A percentile compares a stretch with the other conserved stretches of the same genome.
Conservation (phyloP, 1,140 invertebrate species). For the Propsilocerus akamusi region DNA sequence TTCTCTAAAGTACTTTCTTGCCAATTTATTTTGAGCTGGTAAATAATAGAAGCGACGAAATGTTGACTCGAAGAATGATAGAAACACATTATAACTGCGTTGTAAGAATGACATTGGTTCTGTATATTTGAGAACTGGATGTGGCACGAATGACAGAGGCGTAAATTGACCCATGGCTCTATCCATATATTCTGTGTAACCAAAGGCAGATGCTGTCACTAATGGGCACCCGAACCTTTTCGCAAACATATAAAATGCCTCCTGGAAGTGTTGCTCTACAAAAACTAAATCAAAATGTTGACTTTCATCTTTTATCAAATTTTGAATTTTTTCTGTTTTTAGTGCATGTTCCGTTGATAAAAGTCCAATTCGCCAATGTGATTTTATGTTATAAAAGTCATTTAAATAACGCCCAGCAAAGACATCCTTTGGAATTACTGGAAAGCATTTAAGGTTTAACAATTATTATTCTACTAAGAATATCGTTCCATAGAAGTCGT, state of each 20-base stretch:
- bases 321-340: slow-evolving; percentile 18
- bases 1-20: neutral
- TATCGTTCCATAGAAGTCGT: no score
- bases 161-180: slow-evolving; percentile 20
- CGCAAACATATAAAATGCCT: slow-evolving; percentile 21
- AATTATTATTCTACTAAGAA: no score
- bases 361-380: slow-evolving; percentile 10
- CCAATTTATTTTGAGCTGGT: neutral
- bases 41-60: neutral
- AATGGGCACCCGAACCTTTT: slow-evolving; percentile 21
- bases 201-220: slow-evolving; percentile 19
- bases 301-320: slow-evolving; percentile 17
- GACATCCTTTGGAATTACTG: neutral
- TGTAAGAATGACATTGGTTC: slow-evolving; percentile 24
- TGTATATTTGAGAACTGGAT: slow-evolving; percentile 14
- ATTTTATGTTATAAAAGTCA: neutral
- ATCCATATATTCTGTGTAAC: slow-evolving; percentile 19
- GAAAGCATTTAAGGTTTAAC: no score
- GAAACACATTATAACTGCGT: slow-evolving; percentile 15
- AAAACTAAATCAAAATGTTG: slow-evolving; percentile 25
- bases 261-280: slow-evolving; percentile 23
- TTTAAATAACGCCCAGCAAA: neutral
- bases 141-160: slow-evolving; percentile 22
- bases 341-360: slow-evolving; percentile 20
- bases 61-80: neutral